phyloP scores from a whole-genome alignment of 2,113 vertebrate genomes.

The Chroicocephalus ridibundus region DNA sequence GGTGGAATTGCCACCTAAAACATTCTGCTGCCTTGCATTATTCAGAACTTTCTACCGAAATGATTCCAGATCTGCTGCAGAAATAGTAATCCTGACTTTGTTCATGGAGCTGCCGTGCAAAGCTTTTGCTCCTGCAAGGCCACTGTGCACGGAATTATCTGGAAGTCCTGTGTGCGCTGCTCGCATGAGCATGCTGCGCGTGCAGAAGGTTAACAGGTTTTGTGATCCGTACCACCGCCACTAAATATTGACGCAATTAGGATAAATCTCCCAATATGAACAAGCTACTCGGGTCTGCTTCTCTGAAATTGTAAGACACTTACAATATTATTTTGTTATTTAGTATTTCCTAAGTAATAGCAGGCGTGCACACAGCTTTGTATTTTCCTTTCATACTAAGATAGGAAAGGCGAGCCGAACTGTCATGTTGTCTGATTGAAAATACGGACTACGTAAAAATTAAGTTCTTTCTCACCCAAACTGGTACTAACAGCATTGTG shows the following conservation, averaged over 20 bases:
- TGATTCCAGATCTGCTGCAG: not conserved
- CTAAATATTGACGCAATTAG: not conserved
- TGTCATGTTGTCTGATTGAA: not conserved
- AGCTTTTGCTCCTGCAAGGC: not conserved
- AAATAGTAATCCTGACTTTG: not conserved
- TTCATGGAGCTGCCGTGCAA: not conserved
- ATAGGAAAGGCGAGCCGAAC: not conserved
- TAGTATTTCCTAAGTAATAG: not conserved
- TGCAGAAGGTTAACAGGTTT: not conserved
- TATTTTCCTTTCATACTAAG: not conserved
- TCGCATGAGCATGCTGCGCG: not conserved
- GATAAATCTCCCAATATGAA: not conserved
- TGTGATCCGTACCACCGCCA: not conserved
- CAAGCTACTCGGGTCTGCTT: not conserved
- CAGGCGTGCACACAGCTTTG: not conserved
- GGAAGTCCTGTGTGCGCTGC: not conserved
- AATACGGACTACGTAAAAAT: not conserved
- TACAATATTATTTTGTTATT: not conserved
- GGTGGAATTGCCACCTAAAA: not conserved
- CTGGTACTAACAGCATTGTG: not conserved
- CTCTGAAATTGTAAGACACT: not conserved
- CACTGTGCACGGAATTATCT: not conserved
- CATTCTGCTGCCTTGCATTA: not conserved
- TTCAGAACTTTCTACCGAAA: not conserved
- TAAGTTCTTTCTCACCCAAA: not conserved